phyloP scores from a whole-genome alignment of 1,140 invertebrate genomes.

The Globodera rostochiensis region DNA sequence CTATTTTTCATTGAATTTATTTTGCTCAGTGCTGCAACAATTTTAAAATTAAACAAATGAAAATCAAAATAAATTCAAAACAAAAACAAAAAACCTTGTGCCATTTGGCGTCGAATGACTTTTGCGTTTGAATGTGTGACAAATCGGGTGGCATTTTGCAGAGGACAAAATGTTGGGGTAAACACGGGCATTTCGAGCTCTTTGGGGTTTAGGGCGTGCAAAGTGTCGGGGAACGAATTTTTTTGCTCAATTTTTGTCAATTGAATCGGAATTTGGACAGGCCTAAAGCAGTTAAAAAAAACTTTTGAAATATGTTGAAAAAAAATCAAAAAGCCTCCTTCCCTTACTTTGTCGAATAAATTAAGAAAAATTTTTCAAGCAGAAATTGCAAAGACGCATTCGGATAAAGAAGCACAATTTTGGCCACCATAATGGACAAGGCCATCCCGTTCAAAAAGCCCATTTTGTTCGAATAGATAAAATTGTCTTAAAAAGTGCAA shows the following conservation, averaged over 20 bases:
- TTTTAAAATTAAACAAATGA: not conserved
- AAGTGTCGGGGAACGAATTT: not conserved
- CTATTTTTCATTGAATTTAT: not conserved
- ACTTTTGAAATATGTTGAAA: too few species aligned
- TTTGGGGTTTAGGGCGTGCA: not conserved
- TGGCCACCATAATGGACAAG: conserved; percentile 18
- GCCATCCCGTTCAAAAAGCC: conserved; percentile 8
- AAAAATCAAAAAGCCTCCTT: too few species aligned
- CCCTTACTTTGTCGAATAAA: conserved; percentile 8
- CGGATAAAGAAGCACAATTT: conserved; percentile 7
- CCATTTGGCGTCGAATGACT: not conserved
- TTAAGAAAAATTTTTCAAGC: conserved; percentile 15
- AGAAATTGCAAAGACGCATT: not conserved
- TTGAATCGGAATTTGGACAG: not conserved
- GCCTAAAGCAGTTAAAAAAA: not conserved
- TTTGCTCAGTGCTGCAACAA: not conserved
- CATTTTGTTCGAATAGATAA: conserved; percentile 18
- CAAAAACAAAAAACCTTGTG: not conserved
- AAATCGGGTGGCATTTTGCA: not conserved
- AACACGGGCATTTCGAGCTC: not conserved
- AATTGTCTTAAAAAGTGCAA: not conserved
- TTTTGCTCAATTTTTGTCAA: not conserved
- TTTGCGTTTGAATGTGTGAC: conserved; percentile 1
- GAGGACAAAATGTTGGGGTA: not conserved
- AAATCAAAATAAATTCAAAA: not conserved